Conservation (phyloP, 2,888 invertebrate genomes). For the Eupithecia tripunctaria region DNA sequence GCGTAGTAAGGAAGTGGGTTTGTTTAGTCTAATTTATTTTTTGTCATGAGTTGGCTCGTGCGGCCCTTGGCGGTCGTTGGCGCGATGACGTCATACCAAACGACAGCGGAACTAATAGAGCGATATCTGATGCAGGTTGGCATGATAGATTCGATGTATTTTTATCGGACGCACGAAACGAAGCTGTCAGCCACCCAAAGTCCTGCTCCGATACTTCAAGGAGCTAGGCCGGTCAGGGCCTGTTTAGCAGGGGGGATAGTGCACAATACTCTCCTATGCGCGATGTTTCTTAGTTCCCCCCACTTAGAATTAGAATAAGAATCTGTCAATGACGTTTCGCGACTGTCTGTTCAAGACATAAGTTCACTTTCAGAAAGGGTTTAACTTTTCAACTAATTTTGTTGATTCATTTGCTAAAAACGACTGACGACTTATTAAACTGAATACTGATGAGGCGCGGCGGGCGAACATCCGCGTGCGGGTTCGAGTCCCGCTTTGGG, state of each 20-base stretch:
- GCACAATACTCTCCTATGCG: too few relatives aligned
- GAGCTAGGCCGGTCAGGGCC: too few relatives aligned
- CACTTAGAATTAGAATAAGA: too few relatives aligned
- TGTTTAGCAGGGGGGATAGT: too few relatives aligned
- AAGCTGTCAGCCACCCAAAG: too few relatives aligned
- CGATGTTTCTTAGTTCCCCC: too few relatives aligned
- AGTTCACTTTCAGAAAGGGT: background rate
- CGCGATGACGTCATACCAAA: conserved; percentile 39
- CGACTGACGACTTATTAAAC: background rate
- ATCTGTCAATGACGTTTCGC: background rate
- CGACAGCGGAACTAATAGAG: conserved; percentile 36
- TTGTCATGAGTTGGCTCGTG: conserved; percentile 31
- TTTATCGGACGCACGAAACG: background rate
- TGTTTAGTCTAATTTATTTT: conserved; percentile 35
- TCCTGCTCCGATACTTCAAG: too few relatives aligned
- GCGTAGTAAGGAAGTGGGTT: conserved; percentile 14
- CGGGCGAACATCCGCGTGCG: too few relatives aligned
- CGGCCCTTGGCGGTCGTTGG: conserved; percentile 35
- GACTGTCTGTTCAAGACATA: background rate
- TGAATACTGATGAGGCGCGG: too few relatives aligned
- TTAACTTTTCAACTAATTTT: background rate
- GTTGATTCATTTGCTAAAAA: background rate
- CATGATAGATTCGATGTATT: background rate
- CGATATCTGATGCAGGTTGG: conserved; percentile 29
- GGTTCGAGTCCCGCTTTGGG: too few relatives aligned